Evolutionary conservation across 2,113 vertebrate genomes (phyloP).

Genomic region (Oryzias woworae): DNA sequence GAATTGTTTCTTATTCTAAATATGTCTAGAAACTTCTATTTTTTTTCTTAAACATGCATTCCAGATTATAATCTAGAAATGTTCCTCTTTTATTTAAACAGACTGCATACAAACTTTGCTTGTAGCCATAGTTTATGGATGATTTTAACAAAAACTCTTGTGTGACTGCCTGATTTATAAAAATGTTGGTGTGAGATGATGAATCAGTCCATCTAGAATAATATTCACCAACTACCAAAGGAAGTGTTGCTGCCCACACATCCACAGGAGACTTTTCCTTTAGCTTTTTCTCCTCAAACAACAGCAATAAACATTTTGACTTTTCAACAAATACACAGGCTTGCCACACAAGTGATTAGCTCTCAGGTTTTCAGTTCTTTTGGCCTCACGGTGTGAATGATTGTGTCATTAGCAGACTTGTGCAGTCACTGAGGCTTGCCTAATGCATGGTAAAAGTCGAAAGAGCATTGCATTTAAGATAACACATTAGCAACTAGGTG

Average conservation of each 20-base stretch:
- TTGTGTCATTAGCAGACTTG: no score
- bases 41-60: no score
- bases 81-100: no score
- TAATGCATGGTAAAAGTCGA: conserved; percentile 9
- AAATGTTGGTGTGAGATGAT: conserved; percentile 20
- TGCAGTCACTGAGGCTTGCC: conserved; percentile 1
- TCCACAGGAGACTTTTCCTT: conserved; percentile 9
- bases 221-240: conserved; percentile 26
- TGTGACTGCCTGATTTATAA: conserved; percentile 14
- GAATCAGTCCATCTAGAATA: conserved; percentile 45
- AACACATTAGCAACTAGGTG: neutral
- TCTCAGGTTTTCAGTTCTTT: no score
- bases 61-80: no score
- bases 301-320: conserved; percentile 20
- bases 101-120: no score
- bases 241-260: conserved; percentile 29
- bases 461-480: conserved; percentile 21
- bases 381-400: no score
- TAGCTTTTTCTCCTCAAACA: conserved; percentile 9
- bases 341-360: no score
- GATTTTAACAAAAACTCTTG: conserved; percentile 14
- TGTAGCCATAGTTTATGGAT: no score
- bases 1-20: no score
- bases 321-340: conserved; percentile 6
- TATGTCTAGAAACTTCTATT: no score